phyloP scores from a whole-genome alignment of 1,140 invertebrate species.

The Micrasema longulum region DNA sequence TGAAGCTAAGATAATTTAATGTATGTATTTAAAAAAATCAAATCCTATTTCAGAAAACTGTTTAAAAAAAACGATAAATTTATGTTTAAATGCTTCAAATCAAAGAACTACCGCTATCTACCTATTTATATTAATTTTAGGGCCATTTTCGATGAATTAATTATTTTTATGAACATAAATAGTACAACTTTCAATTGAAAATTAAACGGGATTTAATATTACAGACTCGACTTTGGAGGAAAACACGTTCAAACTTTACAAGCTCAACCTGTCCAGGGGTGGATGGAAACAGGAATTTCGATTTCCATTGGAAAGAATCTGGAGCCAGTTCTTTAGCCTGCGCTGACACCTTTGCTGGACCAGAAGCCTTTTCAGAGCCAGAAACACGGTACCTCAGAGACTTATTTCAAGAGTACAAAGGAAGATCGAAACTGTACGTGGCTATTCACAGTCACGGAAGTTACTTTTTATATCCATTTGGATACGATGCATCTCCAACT shows the following conservation, averaged over 20 bases:
- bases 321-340: slow-evolving; percentile 72
- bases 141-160: not conserved
- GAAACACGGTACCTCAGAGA: slow-evolving; percentile 72
- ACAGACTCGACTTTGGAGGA: slow-evolving; percentile 69
- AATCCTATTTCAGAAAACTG: too few relatives aligned
- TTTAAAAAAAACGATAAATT: too few relatives aligned
- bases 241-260: slow-evolving; percentile 63
- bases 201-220: too few relatives aligned
- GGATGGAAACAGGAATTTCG: slow-evolving; percentile 73
- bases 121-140: not conserved
- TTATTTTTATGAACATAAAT: not conserved
- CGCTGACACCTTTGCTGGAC: slow-evolving; percentile 78
- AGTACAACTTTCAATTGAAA: too few relatives aligned
- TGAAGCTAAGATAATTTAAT: too few relatives aligned
- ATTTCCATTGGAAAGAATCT: slow-evolving; percentile 66
- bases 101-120: not conserved
- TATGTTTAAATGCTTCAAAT: too few relatives aligned
- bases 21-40: too few relatives aligned
- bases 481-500: slow-evolving; percentile 65
- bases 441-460: slow-evolving; percentile 73
- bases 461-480: slow-evolving; percentile 75
- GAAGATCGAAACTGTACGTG: slow-evolving; percentile 70
- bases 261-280: slow-evolving; percentile 65
- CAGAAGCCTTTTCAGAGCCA: slow-evolving; percentile 73
- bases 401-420: slow-evolving; percentile 63